These are phyloP conservation scores for Campoletis sonorensis DNA, from an alignment of 1,140 invertebrate genomes.

Conservation along the genomic window DNA sequence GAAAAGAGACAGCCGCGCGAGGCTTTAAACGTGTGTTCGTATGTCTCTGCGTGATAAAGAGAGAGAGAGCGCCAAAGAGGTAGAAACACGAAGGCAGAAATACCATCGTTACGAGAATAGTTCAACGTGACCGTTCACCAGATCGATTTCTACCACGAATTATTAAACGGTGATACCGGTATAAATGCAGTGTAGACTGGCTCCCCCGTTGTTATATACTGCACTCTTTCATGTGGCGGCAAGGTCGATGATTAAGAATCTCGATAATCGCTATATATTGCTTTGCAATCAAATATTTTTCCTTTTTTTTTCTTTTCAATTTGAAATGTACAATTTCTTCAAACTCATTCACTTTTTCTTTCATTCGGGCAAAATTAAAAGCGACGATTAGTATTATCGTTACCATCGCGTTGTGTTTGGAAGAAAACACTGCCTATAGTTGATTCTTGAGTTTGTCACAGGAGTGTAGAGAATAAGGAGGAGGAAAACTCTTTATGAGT, in stretches of 20 bases:
- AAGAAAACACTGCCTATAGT: too few relatives aligned
- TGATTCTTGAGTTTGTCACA: too few relatives aligned
- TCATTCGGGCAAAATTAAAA: too few relatives aligned
- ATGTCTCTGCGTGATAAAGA: not conserved
- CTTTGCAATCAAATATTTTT: not conserved
- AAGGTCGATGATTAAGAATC: constrained; percentile 32
- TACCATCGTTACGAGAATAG: constrained; percentile 59
- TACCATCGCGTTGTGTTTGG: too few relatives aligned
- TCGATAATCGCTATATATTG: not conserved
- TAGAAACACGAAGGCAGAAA: constrained; percentile 48
- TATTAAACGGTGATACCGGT: constrained; percentile 56
- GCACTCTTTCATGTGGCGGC: constrained; percentile 38
- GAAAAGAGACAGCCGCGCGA: not conserved
- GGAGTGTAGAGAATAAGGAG: too few relatives aligned
- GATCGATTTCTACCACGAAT: constrained; percentile 61
- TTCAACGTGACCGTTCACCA: constrained; percentile 61
- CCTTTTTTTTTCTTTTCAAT: not conserved
- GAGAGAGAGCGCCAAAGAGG: not conserved
- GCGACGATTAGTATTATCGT: too few relatives aligned
- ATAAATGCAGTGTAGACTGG: constrained; percentile 39
- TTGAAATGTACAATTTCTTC: too few relatives aligned
- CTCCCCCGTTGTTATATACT: not conserved
- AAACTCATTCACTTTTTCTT: too few relatives aligned
- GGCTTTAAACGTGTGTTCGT: not conserved
- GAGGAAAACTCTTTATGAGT: too few relatives aligned